Conservation (phyloP, 2,888 invertebrate genomes). For the Pyrgus malvae region DNA sequence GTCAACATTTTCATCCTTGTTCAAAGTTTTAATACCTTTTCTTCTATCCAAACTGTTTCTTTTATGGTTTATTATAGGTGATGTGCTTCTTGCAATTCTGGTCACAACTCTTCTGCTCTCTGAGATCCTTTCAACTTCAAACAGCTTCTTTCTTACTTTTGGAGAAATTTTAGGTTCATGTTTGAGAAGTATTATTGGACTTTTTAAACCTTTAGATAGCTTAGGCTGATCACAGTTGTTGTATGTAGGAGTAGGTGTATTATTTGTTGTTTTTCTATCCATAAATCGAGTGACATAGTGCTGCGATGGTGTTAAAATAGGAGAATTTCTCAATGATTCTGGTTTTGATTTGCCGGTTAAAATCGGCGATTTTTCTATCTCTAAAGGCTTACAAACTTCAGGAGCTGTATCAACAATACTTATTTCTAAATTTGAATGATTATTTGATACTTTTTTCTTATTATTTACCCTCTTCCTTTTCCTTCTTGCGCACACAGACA, state of each 20-base stretch:
- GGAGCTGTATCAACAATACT: constrained; percentile 45
- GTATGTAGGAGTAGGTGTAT: constrained; percentile 38
- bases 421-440: constrained; percentile 57
- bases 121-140: constrained; percentile 25
- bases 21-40: not conserved
- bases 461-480: constrained; percentile 55
- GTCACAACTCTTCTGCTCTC: not conserved
- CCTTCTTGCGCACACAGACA: too few relatives aligned
- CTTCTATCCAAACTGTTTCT: not conserved
- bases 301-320: constrained; percentile 40
- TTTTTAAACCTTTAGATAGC: constrained; percentile 36
- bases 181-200: constrained; percentile 55
- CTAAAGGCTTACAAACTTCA: constrained; percentile 26
- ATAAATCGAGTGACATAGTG: constrained; percentile 18
- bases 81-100: constrained; percentile 5
- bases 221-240: constrained; percentile 29
- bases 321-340: constrained; percentile 35
- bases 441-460: constrained; percentile 48
- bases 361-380: constrained; percentile 43
- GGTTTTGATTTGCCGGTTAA: constrained; percentile 29
- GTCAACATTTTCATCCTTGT: too few relatives aligned
- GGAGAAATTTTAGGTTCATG: constrained; percentile 37
- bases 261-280: not conserved
- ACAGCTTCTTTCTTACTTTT: constrained; percentile 54
- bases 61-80: constrained; percentile 24